Evolutionary conservation across 92 coral and sea anemone genomes (phyloP), one percentile per base, ranked within the genome.

Genomic region (Metridium senile): DNA sequence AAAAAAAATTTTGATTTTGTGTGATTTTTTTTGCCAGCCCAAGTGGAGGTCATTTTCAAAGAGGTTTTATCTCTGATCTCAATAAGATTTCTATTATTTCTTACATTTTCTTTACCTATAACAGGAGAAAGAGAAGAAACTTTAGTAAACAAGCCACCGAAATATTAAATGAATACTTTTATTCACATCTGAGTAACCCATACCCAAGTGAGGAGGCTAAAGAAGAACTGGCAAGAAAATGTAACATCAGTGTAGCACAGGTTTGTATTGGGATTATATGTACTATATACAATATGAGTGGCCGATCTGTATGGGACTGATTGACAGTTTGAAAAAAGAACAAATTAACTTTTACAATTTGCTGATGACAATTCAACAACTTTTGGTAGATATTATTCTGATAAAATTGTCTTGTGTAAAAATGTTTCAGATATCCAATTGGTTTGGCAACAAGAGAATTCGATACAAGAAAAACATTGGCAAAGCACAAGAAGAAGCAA

Each of bases 211-310:
- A 96, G 49, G 99, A 96, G 51, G 99, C 99, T 0, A 96, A 96
- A 32, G 99, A 96, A 49, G 99, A 96, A 57, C 79, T 96, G 47
- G 99, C 99, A 70, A 87, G 99, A 32, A 96, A 96, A 58, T 96
- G 99, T 83, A 92, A 92, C 77, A 96, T 96, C 57, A 96, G 97
- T 83, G 99, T 95, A 33, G 97, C 99, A n/a, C 99, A 95, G 95
- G 99, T 94, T 43, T 29, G 58, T 28, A 47, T 20, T 0, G 61
- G 18, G 13, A 29, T 26, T 6, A 25, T 22, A 26, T 11, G 49
- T 9, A 33, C 11, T n/a, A n/a, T n/a, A n/a, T n/a, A n/a, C n/a
- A n/a, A n/a, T n/a, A n/a, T n/a, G n/a, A n/a, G n/a, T n/a, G n/a
- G n/a, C n/a, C n/a, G n/a, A n/a, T n/a, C n/a, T n/a, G n/a, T n/a